Evolutionary conservation across 35 echinoderm and acorn worm species (phyloP).

Genomic region (Diadema setosum): DNA sequence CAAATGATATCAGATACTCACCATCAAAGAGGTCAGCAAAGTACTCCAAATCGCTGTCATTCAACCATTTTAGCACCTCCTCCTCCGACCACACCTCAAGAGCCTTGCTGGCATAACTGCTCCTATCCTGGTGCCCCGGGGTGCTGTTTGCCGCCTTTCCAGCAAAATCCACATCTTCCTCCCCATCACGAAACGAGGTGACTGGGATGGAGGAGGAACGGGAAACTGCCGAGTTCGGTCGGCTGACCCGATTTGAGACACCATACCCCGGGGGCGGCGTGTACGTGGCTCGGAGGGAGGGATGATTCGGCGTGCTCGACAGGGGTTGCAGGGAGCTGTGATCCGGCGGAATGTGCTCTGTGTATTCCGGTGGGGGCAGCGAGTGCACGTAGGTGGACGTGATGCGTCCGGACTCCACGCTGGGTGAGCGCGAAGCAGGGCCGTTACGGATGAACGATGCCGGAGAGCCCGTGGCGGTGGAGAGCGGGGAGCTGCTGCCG

Average conservation of each 20-base stretch:
- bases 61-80: conserved; percentile 38
- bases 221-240: not conserved
- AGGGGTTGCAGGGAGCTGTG: not conserved
- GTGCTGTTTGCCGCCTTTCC: not conserved
- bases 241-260: not conserved
- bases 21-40: conserved; percentile 63
- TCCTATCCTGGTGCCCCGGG: not conserved
- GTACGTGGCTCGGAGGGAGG: not conserved
- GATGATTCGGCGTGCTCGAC: not conserved
- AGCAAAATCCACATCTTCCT: not conserved
- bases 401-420: not conserved
- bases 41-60: conserved; percentile 32
- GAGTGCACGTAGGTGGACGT: not conserved
- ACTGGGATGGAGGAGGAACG: not conserved
- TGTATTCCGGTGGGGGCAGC: not conserved
- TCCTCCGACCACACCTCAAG: conserved; percentile 31
- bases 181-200: not conserved
- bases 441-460: not conserved
- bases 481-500: not conserved
- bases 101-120: not conserved
- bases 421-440: not conserved
- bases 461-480: not conserved
- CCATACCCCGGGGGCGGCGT: conserved; percentile 2
- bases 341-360: not conserved
- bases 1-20: no score